Conservation (phyloP, 2,888 invertebrate species). For the Sinhomidia bicolor region DNA sequence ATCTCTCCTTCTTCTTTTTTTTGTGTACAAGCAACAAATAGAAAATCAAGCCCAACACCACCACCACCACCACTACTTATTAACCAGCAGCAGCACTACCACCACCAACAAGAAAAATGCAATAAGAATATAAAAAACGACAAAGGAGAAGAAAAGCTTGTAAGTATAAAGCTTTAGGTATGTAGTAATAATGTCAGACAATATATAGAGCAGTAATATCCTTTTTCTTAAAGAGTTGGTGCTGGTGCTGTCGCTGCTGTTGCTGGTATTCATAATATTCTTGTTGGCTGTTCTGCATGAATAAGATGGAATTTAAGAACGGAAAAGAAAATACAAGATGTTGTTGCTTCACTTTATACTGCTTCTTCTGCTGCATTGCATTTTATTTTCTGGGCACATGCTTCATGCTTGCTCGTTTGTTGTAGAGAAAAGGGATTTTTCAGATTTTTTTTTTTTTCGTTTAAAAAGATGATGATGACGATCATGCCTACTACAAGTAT, state of each 20-base stretch:
- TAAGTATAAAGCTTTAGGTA: no score
- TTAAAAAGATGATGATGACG: no score
- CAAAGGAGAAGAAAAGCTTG: background rate
- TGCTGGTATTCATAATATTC: no score
- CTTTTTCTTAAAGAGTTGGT: no score
- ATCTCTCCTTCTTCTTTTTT: background rate
- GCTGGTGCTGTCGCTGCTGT: no score
- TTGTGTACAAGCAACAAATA: no score
- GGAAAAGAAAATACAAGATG: background rate
- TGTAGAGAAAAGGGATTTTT: background rate
- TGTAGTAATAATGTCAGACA: no score
- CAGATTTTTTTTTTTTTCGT: no score
- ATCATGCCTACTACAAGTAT: no score
- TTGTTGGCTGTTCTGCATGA: background rate
- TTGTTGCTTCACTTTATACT: no score
- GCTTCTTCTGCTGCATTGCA: no score
- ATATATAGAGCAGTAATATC: background rate
- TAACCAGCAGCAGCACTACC: background rate
- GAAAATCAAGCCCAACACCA: no score
- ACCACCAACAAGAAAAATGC: background rate
- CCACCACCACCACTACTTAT: background rate
- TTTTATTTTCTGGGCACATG: slow-evolving; percentile 38
- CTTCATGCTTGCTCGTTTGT: background rate
- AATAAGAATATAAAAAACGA: background rate
- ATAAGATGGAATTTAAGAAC: slow-evolving; percentile 1